Percentiles rank a stretch among this genome's conserved stretches.
These are phyloP conservation scores for Epinotia bilunana DNA, from an alignment of 2,888 invertebrate genomes.

Conservation along the genomic window DNA sequence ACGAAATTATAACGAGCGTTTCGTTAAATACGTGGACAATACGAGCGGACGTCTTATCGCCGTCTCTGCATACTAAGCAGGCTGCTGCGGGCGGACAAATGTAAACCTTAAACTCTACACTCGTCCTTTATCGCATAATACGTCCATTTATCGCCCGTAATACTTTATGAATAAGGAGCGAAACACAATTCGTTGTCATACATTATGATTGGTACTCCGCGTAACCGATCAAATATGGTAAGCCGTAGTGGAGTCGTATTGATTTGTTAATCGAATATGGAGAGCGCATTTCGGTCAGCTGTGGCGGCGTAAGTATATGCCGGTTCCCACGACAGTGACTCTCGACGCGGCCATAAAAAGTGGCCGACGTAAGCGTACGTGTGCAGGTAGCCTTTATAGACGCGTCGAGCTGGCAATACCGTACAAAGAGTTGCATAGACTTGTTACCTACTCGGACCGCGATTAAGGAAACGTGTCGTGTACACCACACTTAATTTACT, in stretches of 20 bases:
- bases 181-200: constrained; percentile 59
- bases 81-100: constrained; percentile 56
- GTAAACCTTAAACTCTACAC: constrained; percentile 58
- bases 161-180: constrained; percentile 60
- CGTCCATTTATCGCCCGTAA: constrained; percentile 50
- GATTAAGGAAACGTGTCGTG: constrained; percentile 63
- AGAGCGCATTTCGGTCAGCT: constrained; percentile 84
- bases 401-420: constrained; percentile 68
- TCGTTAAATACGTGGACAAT: constrained; percentile 65
- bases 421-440: constrained; percentile 58
- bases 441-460: constrained; percentile 55
- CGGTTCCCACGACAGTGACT: constrained; percentile 83
- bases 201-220: constrained; percentile 64
- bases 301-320: constrained; percentile 81
- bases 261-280: constrained; percentile 83
- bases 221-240: constrained; percentile 69
- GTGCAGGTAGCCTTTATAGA: constrained; percentile 79
- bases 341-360: constrained; percentile 81
- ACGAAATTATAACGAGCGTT: constrained; percentile 72
- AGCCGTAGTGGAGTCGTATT: constrained; percentile 72
- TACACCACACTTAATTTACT: constrained; percentile 55
- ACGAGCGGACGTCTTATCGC: constrained; percentile 72
- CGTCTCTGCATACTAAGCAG: constrained; percentile 69
- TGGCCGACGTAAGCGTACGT: constrained; percentile 79
- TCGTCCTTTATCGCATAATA: constrained; percentile 46